A percentile compares a stretch with the other conserved stretches of the same genome.
phyloP scores from a whole-genome alignment of 2,888 invertebrate species.

The Caenorhabditis drosophilae region DNA sequence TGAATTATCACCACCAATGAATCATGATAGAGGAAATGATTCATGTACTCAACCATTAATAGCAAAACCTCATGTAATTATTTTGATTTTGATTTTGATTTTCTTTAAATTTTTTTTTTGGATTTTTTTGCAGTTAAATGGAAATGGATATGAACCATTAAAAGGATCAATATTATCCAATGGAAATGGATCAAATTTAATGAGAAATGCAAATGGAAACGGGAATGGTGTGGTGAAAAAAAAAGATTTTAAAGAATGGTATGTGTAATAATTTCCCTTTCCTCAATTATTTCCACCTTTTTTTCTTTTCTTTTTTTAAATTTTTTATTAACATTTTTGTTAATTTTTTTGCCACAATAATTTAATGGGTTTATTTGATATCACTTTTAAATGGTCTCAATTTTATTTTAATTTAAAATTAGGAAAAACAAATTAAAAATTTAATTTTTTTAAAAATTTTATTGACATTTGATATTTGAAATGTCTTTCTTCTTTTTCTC shows the following conservation, averaged over 20 bases:
- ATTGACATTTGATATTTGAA: too few species aligned
- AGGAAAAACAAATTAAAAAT: too few species aligned
- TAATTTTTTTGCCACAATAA: neutral
- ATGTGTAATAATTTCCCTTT: constrained; percentile 47
- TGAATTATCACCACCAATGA: constrained; percentile 62
- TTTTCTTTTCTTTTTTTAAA: neutral
- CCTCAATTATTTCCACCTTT: neutral
- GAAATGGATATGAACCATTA: constrained; percentile 57
- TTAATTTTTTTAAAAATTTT: too few species aligned
- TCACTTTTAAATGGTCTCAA: constrained; percentile 2
- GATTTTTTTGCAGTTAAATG: constrained; percentile 48
- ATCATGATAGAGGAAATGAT: constrained; percentile 39
- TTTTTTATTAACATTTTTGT: neutral
- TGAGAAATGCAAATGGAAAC: constrained; percentile 47
- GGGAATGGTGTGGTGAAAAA: constrained; percentile 48
- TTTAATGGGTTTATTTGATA: neutral
- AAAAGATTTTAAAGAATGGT: constrained; percentile 68
- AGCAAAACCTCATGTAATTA: constrained; percentile 43
- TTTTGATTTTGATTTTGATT: neutral
- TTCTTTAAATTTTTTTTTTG: constrained; percentile 1
- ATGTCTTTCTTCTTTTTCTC: too few species aligned
- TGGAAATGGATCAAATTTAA: constrained; percentile 42
- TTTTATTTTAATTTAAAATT: too few species aligned
- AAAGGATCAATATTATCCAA: constrained; percentile 55
- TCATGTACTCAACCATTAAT: constrained; percentile 46